Base-by-base conservation (phyloP, 2,113 vertebrate species). In the Tragulus kanchil region DNA sequence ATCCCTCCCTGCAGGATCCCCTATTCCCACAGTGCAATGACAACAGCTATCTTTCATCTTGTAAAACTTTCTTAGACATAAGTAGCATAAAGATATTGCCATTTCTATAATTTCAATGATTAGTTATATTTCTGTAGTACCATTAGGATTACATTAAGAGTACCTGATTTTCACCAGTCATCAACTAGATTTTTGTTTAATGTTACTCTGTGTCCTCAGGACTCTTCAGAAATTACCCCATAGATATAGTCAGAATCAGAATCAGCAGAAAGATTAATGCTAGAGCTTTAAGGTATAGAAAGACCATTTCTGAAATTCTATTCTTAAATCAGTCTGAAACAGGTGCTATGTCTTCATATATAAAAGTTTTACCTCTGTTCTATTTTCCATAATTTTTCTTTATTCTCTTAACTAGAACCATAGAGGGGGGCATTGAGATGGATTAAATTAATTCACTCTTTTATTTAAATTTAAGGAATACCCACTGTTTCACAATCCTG, bases 201-300 rank as follows among this genome's bases (percentile, higher is more conserved):
- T 81, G 58, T 83, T 58, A 59, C 65, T 85, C 54, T 65, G 0
- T n/a, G 67, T 65, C 93, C 85, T 86, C 26, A 59, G 58, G 48
- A 15, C 67, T 73, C 90, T 88, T 90, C 79, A 90, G 56, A 88
- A 42, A 31, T 93, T 95, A 93, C 19, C 77, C 84, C 42, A 88
- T 89, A 48, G 56, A 93, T 69, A 52, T 14, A 79, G 14, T 45
- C 90, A 50, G 81, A 95, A 96, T 96, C 52, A 81, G 36, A 93
- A 96, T 95, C 96, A 96, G 56, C 61, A 89, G 78, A 89, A 97
- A 92, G 89, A 93, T 92, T 92, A 95, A 91, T 62, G 65, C 31
- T 67, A 79, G 12, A 61, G 58, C 61, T 95, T 95, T 92, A 92
- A 92, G 85, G 45, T 89, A 75, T 8, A 58, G 12, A 26, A 54